Evolutionary conservation across 2,888 invertebrate genomes (phyloP).

Genomic region (Meiosimyza decipiens): DNA sequence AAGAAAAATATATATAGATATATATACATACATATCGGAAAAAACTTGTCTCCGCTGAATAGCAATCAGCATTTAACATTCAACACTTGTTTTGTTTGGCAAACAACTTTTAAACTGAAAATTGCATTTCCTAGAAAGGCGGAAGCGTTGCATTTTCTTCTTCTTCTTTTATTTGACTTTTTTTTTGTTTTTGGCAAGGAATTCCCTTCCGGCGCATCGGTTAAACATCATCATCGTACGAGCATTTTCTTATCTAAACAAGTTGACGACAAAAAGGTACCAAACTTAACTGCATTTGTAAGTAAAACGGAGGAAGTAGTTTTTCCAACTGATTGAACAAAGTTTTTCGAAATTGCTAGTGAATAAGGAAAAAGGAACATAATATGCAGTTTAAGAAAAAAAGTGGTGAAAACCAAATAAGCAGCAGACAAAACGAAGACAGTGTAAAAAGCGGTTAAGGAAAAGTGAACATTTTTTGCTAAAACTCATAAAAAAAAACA

Average conservation of each 20-base stretch:
- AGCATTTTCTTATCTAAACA: slow-evolving; percentile 48
- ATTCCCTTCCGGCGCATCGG: not conserved
- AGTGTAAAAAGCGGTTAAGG: not conserved
- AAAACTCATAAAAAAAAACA: not conserved
- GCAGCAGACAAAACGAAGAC: not conserved
- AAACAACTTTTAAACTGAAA: slow-evolving; percentile 38
- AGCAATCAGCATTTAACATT: slow-evolving; percentile 33
- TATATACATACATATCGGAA: not conserved
- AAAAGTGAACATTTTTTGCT: slow-evolving; percentile 7
- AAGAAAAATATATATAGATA: too few species aligned
- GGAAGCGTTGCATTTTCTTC: not conserved
- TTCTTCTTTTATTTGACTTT: not conserved
- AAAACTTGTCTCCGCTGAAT: not conserved
- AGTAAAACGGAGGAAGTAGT: slow-evolving; percentile 38
- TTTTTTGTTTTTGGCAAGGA: slow-evolving; percentile 18
- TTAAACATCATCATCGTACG: slow-evolving; percentile 1
- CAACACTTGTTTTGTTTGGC: slow-evolving; percentile 36
- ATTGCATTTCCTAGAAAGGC: slow-evolving; percentile 35
- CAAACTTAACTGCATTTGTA: slow-evolving; percentile 41
- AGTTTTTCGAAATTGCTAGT: slow-evolving; percentile 31
- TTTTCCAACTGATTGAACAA: slow-evolving; percentile 41
- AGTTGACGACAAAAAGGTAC: slow-evolving; percentile 43
- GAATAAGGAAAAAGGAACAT: not conserved
- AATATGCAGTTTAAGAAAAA: not conserved
- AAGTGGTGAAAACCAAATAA: not conserved